A percentile compares a stretch with the other conserved stretches of the same genome.
These are phyloP conservation scores for Rhinophrynus dorsalis DNA, from an alignment of 2,797 vertebrate species.

Conservation along the genomic window DNA sequence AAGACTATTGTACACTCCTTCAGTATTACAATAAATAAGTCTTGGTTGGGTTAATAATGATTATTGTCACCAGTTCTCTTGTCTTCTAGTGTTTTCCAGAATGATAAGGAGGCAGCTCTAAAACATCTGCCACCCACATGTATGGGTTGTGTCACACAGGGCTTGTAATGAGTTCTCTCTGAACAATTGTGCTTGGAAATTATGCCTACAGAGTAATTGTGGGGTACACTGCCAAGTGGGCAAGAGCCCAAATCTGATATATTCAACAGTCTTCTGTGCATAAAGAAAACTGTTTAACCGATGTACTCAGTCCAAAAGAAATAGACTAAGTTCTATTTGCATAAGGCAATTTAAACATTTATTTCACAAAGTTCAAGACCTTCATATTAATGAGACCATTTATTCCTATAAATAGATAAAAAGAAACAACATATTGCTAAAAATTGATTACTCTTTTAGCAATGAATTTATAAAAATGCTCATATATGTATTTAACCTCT, in stretches of 20 bases:
- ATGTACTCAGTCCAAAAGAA: constrained; percentile 22
- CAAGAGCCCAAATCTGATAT: constrained; percentile 40
- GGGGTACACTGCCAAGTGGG: constrained; percentile 43
- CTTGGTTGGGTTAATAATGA: constrained; percentile 4
- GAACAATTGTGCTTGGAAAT: constrained; percentile 29
- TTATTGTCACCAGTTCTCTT: neutral
- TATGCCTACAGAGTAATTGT: constrained; percentile 28
- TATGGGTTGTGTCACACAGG: constrained; percentile 38
- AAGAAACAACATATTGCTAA: constrained; percentile 2
- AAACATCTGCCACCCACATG: constrained; percentile 43
- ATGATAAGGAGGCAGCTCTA: constrained; percentile 7
- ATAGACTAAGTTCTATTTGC: constrained; percentile 5
- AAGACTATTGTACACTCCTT: too few species aligned
- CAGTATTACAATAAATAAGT: too few species aligned
- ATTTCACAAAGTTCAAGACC: neutral
- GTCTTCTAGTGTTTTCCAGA: constrained; percentile 10
- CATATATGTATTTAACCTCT: too few species aligned
- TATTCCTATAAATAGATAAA: neutral
- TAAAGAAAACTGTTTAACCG: constrained; percentile 38
- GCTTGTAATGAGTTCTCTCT: constrained; percentile 41
- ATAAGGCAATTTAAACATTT: constrained; percentile 16
- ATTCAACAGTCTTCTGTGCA: constrained; percentile 30
- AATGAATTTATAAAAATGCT: too few species aligned
- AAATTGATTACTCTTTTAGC: neutral
- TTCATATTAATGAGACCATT: neutral